Conservation (phyloP, 2,888 invertebrate genomes). For the Ochropleura leucogaster region DNA sequence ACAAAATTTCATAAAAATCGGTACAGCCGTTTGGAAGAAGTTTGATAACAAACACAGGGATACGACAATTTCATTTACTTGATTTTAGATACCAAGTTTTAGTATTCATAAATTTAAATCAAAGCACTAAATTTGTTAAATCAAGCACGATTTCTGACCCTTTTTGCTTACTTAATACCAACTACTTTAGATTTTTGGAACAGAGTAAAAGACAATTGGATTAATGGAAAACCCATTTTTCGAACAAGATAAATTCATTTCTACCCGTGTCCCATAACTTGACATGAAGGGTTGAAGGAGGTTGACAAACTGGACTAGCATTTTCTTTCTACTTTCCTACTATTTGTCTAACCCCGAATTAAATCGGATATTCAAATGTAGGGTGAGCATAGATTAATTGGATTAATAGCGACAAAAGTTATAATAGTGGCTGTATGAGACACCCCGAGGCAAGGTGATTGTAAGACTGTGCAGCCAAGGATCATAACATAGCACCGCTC, state of each 20-base stretch:
- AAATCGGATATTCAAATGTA: background rate
- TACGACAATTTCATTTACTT: too few relatives aligned
- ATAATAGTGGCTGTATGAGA: background rate
- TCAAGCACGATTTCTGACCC: background rate
- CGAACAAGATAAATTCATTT: constrained; percentile 37
- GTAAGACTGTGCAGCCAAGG: background rate
- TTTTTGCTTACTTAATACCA: background rate
- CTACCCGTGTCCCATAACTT: constrained; percentile 41
- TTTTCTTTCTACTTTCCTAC: constrained; percentile 5
- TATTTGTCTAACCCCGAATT: background rate
- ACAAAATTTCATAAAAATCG: too few relatives aligned
- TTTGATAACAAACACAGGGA: too few relatives aligned
- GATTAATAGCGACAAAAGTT: background rate
- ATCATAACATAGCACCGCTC: too few relatives aligned
- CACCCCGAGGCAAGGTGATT: background rate
- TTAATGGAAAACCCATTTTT: constrained; percentile 18
- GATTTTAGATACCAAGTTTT: background rate
- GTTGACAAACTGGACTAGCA: constrained; percentile 13
- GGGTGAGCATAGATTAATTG: background rate
- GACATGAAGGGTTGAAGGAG: constrained; percentile 33
- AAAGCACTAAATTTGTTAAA: background rate
- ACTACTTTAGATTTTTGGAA: background rate
- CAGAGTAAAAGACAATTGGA: constrained; percentile 14
- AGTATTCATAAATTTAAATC: background rate
- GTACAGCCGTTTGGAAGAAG: too few relatives aligned